A percentile compares a stretch with the other conserved stretches of the same genome.
phyloP scores from a whole-genome alignment of 2,113 vertebrate species.

The Cheilinus undulatus region DNA sequence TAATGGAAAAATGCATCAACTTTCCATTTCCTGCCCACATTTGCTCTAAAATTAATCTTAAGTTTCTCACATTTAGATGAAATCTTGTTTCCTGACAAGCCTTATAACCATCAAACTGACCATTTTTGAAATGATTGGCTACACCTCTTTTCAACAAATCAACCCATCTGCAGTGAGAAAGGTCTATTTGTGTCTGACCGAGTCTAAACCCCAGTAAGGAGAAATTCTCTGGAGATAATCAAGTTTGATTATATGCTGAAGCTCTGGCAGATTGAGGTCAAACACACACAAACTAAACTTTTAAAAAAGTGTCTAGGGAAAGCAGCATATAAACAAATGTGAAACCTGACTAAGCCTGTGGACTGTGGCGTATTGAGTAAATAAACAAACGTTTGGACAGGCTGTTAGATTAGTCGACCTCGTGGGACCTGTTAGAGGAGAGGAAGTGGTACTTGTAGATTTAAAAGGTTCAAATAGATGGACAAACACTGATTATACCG shows the following conservation, averaged over 20 bases:
- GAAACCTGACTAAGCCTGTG: constrained; percentile 8
- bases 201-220: neutral
- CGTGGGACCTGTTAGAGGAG: neutral
- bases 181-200: neutral
- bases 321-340: constrained; percentile 25
- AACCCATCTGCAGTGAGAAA: neutral
- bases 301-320: constrained; percentile 15
- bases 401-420: constrained; percentile 32
- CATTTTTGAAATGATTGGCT: neutral
- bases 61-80: too few relatives aligned
- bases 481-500: constrained; percentile 15
- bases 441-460: constrained; percentile 5
- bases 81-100: too few relatives aligned
- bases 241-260: constrained; percentile 19
- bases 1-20: too few relatives aligned
- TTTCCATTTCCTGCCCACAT: too few relatives aligned
- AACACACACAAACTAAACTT: constrained; percentile 7
- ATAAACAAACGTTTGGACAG: constrained; percentile 27
- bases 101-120: too few relatives aligned
- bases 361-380: constrained; percentile 2
- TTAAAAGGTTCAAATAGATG: constrained; percentile 14
- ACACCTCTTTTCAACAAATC: neutral
- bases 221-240: constrained; percentile 31
- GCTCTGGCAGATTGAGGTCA: constrained; percentile 18
- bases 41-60: too few relatives aligned